Evolutionary conservation across 2,797 vertebrate genomes (phyloP).

Genomic region (Pempheris klunzingeri): DNA sequence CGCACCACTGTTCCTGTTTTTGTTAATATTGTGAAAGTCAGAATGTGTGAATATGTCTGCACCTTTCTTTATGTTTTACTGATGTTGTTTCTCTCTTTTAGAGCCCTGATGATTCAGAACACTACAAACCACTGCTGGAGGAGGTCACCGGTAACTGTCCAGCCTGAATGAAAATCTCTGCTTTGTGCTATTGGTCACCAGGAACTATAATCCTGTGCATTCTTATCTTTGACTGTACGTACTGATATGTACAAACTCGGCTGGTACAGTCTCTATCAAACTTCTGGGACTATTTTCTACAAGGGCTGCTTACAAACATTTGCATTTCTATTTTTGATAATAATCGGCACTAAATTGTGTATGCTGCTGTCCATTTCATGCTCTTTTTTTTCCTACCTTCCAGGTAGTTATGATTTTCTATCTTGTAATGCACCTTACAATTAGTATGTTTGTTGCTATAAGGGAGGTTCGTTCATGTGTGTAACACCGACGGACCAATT

Average conservation of each 20-base stretch:
- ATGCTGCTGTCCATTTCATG: not conserved
- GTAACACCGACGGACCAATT: not conserved
- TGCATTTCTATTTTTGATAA: not conserved
- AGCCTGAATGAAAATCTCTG: slow-evolving; percentile 14
- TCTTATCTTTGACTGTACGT: not conserved
- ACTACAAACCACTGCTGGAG: slow-evolving; percentile 61
- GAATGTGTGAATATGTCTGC: not conserved
- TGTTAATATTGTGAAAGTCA: no score
- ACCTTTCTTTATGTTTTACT: not conserved
- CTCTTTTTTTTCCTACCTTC: not conserved
- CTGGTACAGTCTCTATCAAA: not conserved
- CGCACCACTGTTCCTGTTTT: no score
- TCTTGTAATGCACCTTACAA: not conserved
- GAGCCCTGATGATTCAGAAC: slow-evolving; percentile 56
- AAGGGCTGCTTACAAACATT: not conserved
- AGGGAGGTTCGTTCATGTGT: not conserved
- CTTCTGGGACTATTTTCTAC: not conserved
- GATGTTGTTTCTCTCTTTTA: slow-evolving; percentile 34
- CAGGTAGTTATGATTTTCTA: not conserved
- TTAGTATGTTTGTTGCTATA: not conserved
- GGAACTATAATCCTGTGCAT: not conserved
- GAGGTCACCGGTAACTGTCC: slow-evolving; percentile 35
- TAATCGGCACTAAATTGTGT: not conserved
- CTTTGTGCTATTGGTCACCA: not conserved
- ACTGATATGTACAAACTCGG: not conserved